Base-by-base conservation (phyloP, 2,113 vertebrate species). In the Physeter macrocephalus region DNA sequence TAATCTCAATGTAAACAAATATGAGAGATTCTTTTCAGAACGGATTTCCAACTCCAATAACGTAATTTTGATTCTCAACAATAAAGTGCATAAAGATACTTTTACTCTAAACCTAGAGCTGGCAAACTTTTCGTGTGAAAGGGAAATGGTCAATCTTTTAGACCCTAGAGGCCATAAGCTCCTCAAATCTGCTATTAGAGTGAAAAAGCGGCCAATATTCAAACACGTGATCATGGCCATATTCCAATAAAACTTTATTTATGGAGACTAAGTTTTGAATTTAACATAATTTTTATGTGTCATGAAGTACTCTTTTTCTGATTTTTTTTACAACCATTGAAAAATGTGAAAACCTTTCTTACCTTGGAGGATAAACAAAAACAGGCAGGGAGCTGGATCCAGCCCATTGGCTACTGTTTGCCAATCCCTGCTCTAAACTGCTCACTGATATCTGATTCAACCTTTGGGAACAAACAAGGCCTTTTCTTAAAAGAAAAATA, bases 231-330 rank as follows among this genome's bases (percentile, higher is more conserved):
- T 27, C 1, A 0, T 3, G 34, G 18, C 43, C 61, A 17, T 27
- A 1, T 23, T n/a, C 59, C 59, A 75, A 81, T 39, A 81, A 59
- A 75, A 66, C 41, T 85, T 74, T 74, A 74, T 66, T 92, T 80
- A 36, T 36, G 23, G 52, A 71, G 6, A 77, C 13, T n/a, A 54
- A 81, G 34, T 78, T 71, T 61, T 34, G 46, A 71, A 85, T 81
- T 88, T 84, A 81, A 61, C 69, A 6, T 34, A 34, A 62, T 61
- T 75, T n/a, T 46, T 57, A 77, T 61, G 61, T 52, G 46, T 62
- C 69, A 20, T 27, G 17, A 95, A 96, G 72, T 93, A 31, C 3
- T 85, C 17, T 94, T 74, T n/a, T 89, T 84, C 61, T 80, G 61
- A 49, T 61, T 75, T 87, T 82, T 54, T 54, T 31, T 20, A 86